phyloP scores from a whole-genome alignment of 1,140 invertebrate species.

The Lepidurus couesii region DNA sequence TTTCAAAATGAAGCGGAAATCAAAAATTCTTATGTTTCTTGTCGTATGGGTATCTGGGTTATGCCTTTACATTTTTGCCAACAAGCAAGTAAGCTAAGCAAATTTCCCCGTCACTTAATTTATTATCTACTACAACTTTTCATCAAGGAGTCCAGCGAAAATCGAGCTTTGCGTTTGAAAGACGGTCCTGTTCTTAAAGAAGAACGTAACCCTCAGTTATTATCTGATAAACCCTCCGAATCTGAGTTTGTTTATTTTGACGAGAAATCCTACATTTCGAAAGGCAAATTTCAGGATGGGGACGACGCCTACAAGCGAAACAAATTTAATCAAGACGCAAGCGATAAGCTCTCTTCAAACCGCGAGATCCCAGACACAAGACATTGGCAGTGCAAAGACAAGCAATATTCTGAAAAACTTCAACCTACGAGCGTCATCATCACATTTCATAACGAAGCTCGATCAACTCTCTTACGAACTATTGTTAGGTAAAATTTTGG shows the following conservation, averaged over 20 bases:
- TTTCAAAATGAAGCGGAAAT: conserved; percentile 29
- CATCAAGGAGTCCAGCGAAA: conserved; percentile 53
- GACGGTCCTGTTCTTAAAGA: conserved; percentile 50
- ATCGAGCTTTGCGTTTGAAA: conserved; percentile 55
- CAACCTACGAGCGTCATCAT: conserved; percentile 90
- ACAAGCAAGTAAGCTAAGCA: conserved; percentile 3
- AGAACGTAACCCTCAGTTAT: conserved; percentile 36
- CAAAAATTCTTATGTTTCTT: conserved; percentile 29
- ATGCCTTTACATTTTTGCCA: conserved; percentile 18
- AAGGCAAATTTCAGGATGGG: conserved; percentile 64
- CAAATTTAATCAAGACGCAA: conserved; percentile 95
- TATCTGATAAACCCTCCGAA: conserved; percentile 47
- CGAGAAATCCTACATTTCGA: conserved; percentile 73
- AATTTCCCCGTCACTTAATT: not conserved
- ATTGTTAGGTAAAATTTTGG: conserved; percentile 53
- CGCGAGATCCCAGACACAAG: conserved; percentile 73
- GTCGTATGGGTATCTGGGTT: conserved; percentile 28
- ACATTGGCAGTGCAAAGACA: conserved; percentile 64
- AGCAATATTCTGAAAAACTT: conserved; percentile 63
- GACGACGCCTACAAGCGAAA: conserved; percentile 86
- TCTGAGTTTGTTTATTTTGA: conserved; percentile 69
- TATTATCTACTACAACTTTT: conserved; percentile 33
- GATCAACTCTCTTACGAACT: conserved; percentile 81
- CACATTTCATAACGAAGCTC: conserved; percentile 91
- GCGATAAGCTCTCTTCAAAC: conserved; percentile 81